Evolutionary conservation across 2,113 vertebrate genomes (phyloP), one percentile per base, ranked within the genome.

Genomic region (Athene noctua): DNA sequence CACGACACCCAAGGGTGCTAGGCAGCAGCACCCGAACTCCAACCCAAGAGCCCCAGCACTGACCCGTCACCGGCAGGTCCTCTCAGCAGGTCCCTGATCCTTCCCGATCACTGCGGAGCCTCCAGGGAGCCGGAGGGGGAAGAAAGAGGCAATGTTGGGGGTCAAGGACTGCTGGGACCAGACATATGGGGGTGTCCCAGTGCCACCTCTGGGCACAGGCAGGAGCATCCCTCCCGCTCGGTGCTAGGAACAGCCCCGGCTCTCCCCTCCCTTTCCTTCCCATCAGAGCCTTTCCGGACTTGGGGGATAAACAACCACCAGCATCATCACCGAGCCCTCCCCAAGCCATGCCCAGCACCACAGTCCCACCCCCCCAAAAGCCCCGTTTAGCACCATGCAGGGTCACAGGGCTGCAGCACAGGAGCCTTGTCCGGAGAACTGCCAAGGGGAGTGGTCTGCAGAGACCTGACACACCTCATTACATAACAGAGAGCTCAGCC

Each of bases 221-320:
- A 2, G 44, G 58, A 79, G 46, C 80, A 86, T 66, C 65, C 32
- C 86, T 47, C 59, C 59, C 2, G 1, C 66, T 29, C 17, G 0
- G 14, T 1, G 8, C 42, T 46, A 52, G 80, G 61, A 94, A 67
- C 29, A 14, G 91, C 46, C 71, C 71, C 1, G 0, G 11, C 16
- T 86, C 23, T 79, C 85, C 40, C 92, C 88, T 96, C 94, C 93
- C 86, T 83, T 97, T 96, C 96, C 93, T 96, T 96, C 83, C 94
- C 94, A 83, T 40, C 2, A 1, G 17, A 63, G 6, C 0, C 1
- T 20, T 97, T 96, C 96, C 77, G 65, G 73, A 51, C 77, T 2
- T 7, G 13, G 77, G 83, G 86, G 57, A 94, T 42, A 94, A 96
- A 95, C 94, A 97, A 80, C 52, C 23, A 71, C 58, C 51, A 30